These are phyloP conservation scores for Crocallis elinguaria DNA, from an alignment of 2,888 invertebrate genomes.

Conservation along the genomic window DNA sequence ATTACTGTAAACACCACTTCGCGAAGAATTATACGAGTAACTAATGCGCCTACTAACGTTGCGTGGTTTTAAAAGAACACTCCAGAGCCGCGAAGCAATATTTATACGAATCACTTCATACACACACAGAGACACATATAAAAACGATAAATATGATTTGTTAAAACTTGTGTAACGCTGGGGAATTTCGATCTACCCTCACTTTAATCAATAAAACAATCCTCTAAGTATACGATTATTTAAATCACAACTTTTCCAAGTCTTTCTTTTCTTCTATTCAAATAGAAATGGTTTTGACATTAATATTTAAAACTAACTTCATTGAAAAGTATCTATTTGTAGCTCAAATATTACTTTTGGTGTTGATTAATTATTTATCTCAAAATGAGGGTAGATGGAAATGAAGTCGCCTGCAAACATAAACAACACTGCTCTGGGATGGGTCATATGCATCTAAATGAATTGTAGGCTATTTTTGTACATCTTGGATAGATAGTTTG, in stretches of 20 bases:
- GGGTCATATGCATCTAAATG: no score
- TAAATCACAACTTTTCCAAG: background rate
- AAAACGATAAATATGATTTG: background rate
- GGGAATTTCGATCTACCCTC: conserved; percentile 42
- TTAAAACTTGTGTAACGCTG: conserved; percentile 26
- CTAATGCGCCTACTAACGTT: conserved; percentile 12
- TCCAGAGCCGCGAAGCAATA: conserved; percentile 36
- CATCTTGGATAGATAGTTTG: no score
- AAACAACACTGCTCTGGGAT: no score
- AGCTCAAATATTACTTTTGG: no score
- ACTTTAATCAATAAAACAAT: background rate
- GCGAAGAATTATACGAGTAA: background rate
- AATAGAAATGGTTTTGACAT: no score
- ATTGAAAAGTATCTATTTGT: no score
- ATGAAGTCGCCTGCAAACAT: no score
- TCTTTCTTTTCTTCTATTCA: no score
- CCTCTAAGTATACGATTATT: background rate
- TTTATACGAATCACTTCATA: conserved; percentile 49
- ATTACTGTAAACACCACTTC: background rate
- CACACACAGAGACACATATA: no score
- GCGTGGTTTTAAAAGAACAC: conserved; percentile 40
- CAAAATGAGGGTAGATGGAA: no score
- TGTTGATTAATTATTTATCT: no score
- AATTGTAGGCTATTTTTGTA: no score
- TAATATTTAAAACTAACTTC: background rate